These are phyloP conservation scores for Amphipyra berbera DNA, from an alignment of 2,888 invertebrate genomes.

Conservation along the genomic window DNA sequence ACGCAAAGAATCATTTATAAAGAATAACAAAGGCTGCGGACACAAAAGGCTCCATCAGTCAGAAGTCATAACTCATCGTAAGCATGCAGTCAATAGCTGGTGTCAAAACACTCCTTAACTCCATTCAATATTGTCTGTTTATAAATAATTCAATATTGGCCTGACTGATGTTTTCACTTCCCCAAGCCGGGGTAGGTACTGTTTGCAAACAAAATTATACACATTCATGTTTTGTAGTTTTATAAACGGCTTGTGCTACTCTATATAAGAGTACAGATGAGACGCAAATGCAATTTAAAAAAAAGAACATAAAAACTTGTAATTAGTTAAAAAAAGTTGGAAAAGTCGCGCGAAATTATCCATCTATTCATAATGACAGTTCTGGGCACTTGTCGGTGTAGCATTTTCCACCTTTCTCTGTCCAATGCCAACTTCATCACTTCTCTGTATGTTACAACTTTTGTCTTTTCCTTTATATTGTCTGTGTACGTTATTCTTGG, in stretches of 20 bases:
- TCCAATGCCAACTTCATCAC: too few species aligned
- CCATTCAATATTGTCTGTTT: constrained; percentile 81
- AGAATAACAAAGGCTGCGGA: constrained; percentile 70
- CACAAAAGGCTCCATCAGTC: constrained; percentile 84
- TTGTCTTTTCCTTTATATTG: too few species aligned
- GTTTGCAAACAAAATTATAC: constrained; percentile 52
- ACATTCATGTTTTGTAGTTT: background rate
- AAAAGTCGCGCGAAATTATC: too few species aligned
- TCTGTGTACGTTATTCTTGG: too few species aligned
- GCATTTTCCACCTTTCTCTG: too few species aligned
- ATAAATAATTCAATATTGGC: constrained; percentile 86
- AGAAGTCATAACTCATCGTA: constrained; percentile 80
- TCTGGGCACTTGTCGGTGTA: too few species aligned
- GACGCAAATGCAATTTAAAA: too few species aligned
- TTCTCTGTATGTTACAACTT: too few species aligned
- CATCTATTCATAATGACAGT: too few species aligned
- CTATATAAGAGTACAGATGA: too few species aligned
- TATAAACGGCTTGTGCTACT: background rate
- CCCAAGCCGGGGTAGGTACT: constrained; percentile 47
- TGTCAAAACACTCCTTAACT: constrained; percentile 81
- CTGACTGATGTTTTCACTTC: constrained; percentile 69
- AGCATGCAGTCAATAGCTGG: constrained; percentile 84
- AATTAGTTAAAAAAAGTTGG: too few species aligned
- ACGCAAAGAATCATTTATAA: constrained; percentile 68
- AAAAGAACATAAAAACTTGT: too few species aligned